Evolutionary conservation across 2,113 vertebrate species (phyloP).

Genomic region (Syngnathus scovelli): DNA sequence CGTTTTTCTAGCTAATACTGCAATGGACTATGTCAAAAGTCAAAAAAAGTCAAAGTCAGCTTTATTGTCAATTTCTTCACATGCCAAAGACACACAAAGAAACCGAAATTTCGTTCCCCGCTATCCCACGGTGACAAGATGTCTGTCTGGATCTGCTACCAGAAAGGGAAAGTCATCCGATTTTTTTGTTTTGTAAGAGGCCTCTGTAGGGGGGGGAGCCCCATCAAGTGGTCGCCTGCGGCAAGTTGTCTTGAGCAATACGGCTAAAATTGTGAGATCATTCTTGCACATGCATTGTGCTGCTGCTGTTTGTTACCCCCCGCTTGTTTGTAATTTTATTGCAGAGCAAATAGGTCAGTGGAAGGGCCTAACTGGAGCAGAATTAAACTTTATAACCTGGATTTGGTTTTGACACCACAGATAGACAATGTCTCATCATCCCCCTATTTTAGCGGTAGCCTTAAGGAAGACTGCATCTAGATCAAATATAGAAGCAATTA

Average conservation of each 20-base stretch:
- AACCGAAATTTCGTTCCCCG: too few species aligned
- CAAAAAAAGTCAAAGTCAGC: too few species aligned
- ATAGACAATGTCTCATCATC: constrained; percentile 44
- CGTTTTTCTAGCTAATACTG: constrained; percentile 6
- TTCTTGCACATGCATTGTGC: constrained; percentile 50
- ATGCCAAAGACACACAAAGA: too few species aligned
- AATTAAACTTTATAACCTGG: constrained; percentile 54
- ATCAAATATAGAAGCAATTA: constrained; percentile 47
- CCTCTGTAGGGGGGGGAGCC: constrained; percentile 25
- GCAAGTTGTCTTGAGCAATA: constrained; percentile 56
- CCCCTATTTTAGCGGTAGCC: constrained; percentile 38
- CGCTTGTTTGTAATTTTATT: constrained; percentile 52
- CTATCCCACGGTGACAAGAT: too few species aligned
- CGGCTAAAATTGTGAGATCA: constrained; percentile 46
- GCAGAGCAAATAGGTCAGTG: constrained; percentile 57
- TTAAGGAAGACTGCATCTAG: constrained; percentile 40
- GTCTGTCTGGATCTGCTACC: constrained; percentile 44
- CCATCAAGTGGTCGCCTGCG: constrained; percentile 41
- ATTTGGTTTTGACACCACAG: constrained; percentile 41
- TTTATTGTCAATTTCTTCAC: too few species aligned
- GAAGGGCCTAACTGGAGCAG: constrained; percentile 60
- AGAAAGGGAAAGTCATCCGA: constrained; percentile 45
- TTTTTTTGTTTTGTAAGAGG: constrained; percentile 39
- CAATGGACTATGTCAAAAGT: constrained; percentile 11
- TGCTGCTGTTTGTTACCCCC: constrained; percentile 35